Base-by-base conservation (phyloP, 2,113 vertebrate species). In the Apus apus region DNA sequence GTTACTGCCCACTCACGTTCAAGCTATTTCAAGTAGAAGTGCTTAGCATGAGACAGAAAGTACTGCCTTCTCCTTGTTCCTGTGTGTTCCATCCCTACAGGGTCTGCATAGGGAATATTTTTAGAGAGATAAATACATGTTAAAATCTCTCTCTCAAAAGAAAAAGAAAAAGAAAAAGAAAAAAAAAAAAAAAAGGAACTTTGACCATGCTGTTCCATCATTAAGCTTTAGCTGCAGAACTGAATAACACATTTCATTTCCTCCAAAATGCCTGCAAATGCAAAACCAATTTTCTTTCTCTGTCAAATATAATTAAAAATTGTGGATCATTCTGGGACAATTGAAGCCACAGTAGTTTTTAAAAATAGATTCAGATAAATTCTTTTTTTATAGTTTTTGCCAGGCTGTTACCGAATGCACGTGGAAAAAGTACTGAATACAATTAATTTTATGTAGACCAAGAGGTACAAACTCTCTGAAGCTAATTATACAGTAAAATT, bases 231-330 rank as follows among this genome's bases (percentile, higher is more conserved):
- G 32, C 29, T 71, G 36, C 18, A 71, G 56, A 85, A 78, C 27
- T 85, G 66, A 93, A 67, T 72, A 92, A 85, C 51, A 78, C 43
- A 72, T 92, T 93, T 82, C 25, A 58, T 93, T 94, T 96, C 67
- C 76, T 83, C 21, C 40, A 86, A 54, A 90, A 89, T 54, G 51
- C 10, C 36, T 93, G 72, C 77, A 89, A 96, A 90, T 80, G 90
- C 29, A 82, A 83, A 96, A 51, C 32, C 34, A 82, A 88, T 88
- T 93, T 93, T 93, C 32, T 58, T 86, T 58, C 56, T 74, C 54
- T 89, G 68, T 25, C 86, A 90, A 88, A 88, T 70, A 65, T 89
- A 89, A 94, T 94, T 94, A 40, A 89, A 92, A 94, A 84, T 45
- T 93, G 75, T 85, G 66, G 86, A 65, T 65, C 45, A 68, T 84